Percentiles rank a stretch among this genome's conserved stretches.
phyloP scores from a whole-genome alignment of 2,113 vertebrate genomes.

The Sardina pilchardus region DNA sequence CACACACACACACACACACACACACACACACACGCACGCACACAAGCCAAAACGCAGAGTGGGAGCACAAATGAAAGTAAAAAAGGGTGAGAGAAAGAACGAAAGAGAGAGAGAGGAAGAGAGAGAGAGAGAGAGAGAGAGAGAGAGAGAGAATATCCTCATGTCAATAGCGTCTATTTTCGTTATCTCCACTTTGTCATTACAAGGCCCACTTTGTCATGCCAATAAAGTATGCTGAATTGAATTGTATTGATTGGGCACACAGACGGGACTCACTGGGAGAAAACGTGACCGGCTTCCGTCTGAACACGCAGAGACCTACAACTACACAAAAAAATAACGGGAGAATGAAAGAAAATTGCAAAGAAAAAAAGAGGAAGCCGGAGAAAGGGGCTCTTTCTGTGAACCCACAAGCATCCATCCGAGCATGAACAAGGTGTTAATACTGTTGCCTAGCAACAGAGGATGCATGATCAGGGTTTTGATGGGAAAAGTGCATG shows the following conservation, averaged over 20 bases:
- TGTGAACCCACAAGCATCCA: conserved; percentile 26
- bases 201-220: not conserved
- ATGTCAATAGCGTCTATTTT: not conserved
- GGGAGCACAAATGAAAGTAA: not conserved
- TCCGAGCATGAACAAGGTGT: conserved; percentile 37
- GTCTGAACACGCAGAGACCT: not conserved
- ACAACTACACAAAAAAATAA: not conserved
- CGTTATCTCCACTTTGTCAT: not conserved
- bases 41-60: not conserved
- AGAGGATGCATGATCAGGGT: conserved; percentile 32
- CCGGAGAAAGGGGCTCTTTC: conserved; percentile 31
- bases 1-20: no score
- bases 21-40: not conserved
- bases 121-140: not conserved
- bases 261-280: not conserved
- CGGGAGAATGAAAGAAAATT: not conserved
- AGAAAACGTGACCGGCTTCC: not conserved
- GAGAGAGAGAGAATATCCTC: not conserved
- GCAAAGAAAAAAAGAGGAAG: not conserved
- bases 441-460: conserved; percentile 54
- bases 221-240: not conserved
- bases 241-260: not conserved
- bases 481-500: conserved; percentile 45
- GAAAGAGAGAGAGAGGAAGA: conserved; percentile 9
- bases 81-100: not conserved